Percentiles rank a stretch among this genome's conserved stretches.
Evolutionary conservation across 1,140 invertebrate genomes (phyloP).

Genomic region (Orchesella cincta): DNA sequence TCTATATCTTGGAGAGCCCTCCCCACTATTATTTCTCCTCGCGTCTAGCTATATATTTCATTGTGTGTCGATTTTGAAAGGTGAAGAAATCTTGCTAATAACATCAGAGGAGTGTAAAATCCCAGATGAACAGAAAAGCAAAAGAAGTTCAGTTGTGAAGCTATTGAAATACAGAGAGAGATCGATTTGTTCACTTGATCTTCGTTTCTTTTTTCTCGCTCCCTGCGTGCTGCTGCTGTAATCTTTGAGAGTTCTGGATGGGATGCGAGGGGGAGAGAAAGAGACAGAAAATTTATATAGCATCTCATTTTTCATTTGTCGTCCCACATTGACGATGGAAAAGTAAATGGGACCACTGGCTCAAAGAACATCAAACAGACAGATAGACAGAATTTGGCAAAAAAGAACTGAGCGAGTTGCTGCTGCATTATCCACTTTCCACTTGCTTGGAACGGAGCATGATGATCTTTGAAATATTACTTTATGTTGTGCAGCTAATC

Average conservation of each 20-base stretch:
- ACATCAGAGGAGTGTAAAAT: slow-evolving; percentile 1
- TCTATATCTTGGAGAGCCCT: too few species aligned
- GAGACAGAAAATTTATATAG: neutral
- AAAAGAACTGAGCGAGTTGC: neutral
- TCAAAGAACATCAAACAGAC: neutral
- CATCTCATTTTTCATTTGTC: slow-evolving; percentile 4
- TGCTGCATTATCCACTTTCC: slow-evolving; percentile 19
- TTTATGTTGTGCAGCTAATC: too few species aligned
- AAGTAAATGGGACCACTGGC: neutral
- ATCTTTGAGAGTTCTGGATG: too few species aligned
- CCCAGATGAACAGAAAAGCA: neutral
- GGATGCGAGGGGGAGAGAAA: too few species aligned
- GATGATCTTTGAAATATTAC: slow-evolving; percentile 21
- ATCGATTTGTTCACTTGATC: slow-evolving; percentile 14
- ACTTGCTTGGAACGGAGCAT: neutral
- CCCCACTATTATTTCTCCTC: neutral
- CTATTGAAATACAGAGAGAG: neutral
- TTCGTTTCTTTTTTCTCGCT: neutral
- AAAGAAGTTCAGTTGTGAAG: neutral
- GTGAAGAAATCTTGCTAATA: neutral
- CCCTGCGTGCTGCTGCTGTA: too few species aligned
- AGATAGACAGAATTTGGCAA: neutral
- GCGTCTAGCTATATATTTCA: too few species aligned
- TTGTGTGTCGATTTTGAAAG: neutral
- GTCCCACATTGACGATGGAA: neutral